Evolutionary conservation across 2,113 vertebrate genomes (phyloP).

Genomic region (Calidris pugnax): DNA sequence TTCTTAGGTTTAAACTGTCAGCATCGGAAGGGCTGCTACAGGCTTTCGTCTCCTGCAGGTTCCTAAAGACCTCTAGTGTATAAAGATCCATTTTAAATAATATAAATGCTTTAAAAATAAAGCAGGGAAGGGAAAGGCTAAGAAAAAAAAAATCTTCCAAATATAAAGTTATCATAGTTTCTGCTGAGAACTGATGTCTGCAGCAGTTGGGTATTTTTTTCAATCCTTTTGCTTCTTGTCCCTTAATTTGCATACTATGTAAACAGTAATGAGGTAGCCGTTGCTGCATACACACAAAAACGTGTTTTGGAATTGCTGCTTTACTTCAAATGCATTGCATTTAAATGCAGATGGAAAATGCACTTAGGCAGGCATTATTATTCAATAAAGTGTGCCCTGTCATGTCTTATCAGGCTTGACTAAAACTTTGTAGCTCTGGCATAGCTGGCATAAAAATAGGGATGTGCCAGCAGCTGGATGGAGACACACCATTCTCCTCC

Average conservation of each 20-base stretch:
- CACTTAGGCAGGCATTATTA: constrained; percentile 47
- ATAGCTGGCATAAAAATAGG: constrained; percentile 48
- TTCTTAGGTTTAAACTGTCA: constrained; percentile 60
- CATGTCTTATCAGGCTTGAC: constrained; percentile 52
- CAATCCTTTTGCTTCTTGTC: neutral
- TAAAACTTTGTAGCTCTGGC: constrained; percentile 44
- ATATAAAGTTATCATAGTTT: neutral
- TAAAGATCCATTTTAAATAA: constrained; percentile 39
- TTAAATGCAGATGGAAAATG: constrained; percentile 52
- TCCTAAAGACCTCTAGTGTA: constrained; percentile 32
- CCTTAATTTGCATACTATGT: constrained; percentile 10
- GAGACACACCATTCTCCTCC: constrained; percentile 19
- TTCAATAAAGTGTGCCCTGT: constrained; percentile 37
- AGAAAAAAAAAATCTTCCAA: neutral
- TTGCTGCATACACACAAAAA: neutral
- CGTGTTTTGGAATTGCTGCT: neutral
- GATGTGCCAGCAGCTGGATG: constrained; percentile 38
- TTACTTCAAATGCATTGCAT: constrained; percentile 22
- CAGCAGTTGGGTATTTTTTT: neutral
- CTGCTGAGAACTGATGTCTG: neutral
- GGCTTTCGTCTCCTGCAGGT: constrained; percentile 26
- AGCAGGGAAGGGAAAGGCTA: neutral
- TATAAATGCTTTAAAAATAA: constrained; percentile 50
- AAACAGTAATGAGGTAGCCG: neutral
- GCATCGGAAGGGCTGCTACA: constrained; percentile 8